Conservation (phyloP, 2,797 vertebrate genomes). For the Sebastes oblongus region DNA sequence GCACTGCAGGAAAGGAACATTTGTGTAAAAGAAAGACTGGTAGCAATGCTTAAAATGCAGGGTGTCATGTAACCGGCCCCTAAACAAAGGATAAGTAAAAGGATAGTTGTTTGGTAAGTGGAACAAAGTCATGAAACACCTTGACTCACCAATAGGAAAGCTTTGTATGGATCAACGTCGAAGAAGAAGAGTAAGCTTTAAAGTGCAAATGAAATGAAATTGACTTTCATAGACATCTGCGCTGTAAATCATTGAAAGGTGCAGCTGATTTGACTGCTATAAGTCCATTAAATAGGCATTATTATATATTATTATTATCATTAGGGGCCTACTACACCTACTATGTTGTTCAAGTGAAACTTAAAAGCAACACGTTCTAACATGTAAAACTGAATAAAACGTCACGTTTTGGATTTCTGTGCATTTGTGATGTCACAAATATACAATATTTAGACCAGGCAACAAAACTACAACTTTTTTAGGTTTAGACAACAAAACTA, state of each 20-base stretch:
- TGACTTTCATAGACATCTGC: background rate
- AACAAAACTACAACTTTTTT: no score
- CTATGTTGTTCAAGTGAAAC: no score
- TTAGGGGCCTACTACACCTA: no score
- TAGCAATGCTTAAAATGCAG: background rate
- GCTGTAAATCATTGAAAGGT: background rate
- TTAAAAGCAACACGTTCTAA: no score
- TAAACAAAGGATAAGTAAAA: no score
- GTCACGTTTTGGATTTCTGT: no score
- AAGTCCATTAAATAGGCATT: no score
- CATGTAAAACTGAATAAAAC: no score
- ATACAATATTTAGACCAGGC: no score
- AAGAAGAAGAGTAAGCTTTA: background rate
- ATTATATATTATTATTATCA: no score
- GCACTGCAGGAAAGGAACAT: background rate
- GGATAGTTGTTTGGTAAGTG: background rate
- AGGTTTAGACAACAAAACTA: no score
- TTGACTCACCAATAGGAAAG: background rate
- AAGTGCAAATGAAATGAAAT: background rate
- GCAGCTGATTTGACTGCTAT: background rate
- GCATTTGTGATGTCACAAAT: no score
- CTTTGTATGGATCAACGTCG: background rate
- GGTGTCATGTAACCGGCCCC: background rate
- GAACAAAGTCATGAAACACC: background rate
- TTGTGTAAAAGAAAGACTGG: background rate